Evolutionary conservation across 2,113 vertebrate genomes (phyloP), one percentile per base, ranked within the genome.

Genomic region (Lamprologus lemairii): DNA sequence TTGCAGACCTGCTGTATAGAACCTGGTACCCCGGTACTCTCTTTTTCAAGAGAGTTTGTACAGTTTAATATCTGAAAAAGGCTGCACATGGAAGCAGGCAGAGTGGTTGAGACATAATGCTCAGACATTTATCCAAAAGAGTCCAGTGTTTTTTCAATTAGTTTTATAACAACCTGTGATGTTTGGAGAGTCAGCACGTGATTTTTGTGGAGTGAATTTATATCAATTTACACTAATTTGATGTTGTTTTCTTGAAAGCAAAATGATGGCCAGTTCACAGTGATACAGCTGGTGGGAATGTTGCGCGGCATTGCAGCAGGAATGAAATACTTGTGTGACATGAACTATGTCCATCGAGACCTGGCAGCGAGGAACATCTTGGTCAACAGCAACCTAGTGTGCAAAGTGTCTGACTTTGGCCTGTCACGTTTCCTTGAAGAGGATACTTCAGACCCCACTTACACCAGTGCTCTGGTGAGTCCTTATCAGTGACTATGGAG

Each of bases 221-320:
- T 7, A 28, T 73, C 10, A 26, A 73, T 73, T 78, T 78, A 31
- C 21, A 58, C 17, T 14, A n/a, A 53, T 84, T 63, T 47, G 16
- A 28, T 83, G 14, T 19, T 47, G 92, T 42, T 83, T 58, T 28
- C 65, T 85, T 80, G 35, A 2, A 85, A 99, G 98, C 98, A 99
- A 98, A 99, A 99, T 0, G 98, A 99, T 0, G 98, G 98, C 37
- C 98, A 99, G 95, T 99, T 99, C 92, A 99, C 98, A 0, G 98
- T 98, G 90, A 99, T 99, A 95, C 98, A 99, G 95, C 96, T 99
- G 92, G 98, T 99, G 88, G 98, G 98, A 7, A 99, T 99, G 98
- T 89, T 99, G 71, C 95, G 98, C 3, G 98, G 98, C 92, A 99
- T 99, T 0, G 98, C 97, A 0, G 97, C 98, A 0, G 98, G 98